Evolutionary conservation across 1,140 invertebrate genomes (phyloP), one percentile per base, ranked within the genome.

Genomic region (Oreohelix idahoensis): DNA sequence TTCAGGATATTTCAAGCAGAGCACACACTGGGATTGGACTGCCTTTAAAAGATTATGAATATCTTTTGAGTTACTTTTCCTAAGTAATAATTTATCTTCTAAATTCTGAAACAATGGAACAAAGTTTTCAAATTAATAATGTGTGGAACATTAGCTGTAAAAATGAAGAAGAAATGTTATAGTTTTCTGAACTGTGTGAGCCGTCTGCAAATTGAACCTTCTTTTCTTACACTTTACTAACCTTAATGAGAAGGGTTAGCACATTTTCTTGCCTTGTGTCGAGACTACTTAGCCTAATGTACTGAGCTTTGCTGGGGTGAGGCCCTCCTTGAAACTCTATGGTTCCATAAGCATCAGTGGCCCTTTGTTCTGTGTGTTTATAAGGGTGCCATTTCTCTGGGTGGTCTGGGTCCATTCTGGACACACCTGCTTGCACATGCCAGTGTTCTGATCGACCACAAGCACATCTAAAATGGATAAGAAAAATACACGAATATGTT

Each of bases 231-330:
- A n/a, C n/a, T n/a, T n/a, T n/a, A n/a, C 38, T 39, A 53, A 82
- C 80, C 80, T 82, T 87, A 70, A 96, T 97, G 86, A 99, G 95
- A 71, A 99, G 94, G 88, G 98, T 96, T 79, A 99, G 95, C 83
- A 99, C 96, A 39, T 97, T 94, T 90, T 99, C 97, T 10, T 98
- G 97, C 85, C 96, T 94, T 15, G 97, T 98, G 93, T 99, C 98
- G 78, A 90, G 87, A 92, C 98, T 96, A 35, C 97, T 95, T 73
- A 99, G 93, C 83, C 97, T 94, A 4, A 98, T 96, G 91, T 98
- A 99, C 96, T 98, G 97, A 53, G 98, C 97, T 94, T 99, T 99
- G 84, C 96, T 97, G 5, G 97, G 97, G 95, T 99, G 97, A 4
- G 97, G 91, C 95, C 80, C 97, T 95, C 58, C 97, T 97, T 92